Base-by-base conservation (phyloP, 2,113 vertebrate species). In the Ochotona curzoniae region DNA sequence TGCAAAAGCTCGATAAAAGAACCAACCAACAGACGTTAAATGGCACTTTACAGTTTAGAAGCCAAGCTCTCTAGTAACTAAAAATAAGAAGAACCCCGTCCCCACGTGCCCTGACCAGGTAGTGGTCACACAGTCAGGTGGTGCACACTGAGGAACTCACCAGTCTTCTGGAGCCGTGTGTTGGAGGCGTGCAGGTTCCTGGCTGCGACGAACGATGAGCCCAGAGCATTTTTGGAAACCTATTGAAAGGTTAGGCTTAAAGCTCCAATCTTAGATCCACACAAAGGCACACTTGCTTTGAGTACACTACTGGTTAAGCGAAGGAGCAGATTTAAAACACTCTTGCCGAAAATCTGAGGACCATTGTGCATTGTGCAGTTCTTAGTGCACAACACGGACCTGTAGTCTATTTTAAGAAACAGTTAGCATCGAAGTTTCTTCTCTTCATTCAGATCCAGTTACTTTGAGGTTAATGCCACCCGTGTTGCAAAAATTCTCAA, bases 181-280 rank as follows among this genome's bases (percentile, higher is more conserved):
- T 98, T 98, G 79, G 98, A 98, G 51, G 98, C 98, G 97, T 99
- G 99, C 96, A 99, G 97, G 96, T 99, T 99, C 96, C 98, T 99
- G 96, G 98, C 97, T 91, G 98, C 99, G 94, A 99, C 96, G 95
- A 99, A 99, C 6, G 98, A 99, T 81, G 98, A 98, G 73, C 98
- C 98, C 28, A 99, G 89, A 78, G 96, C 93, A 92, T 99, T 98
- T 98, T 98, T 99, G 94, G 99, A 98, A 93, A 99, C 97, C 99
- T 99, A 91, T 25, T 78, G 28, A 63, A 90, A 91, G 92, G 87
- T 3, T 0, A 54, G 32, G 75, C 80, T 49, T 79, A 11, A 57
- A 32, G 86, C 38, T 26, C 6, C 49, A 11, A 83, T 17, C 49
- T 76, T 79, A 15, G 38, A 44, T 44, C 38, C 38, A 69, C 90